phyloP scores from a whole-genome alignment of 1,140 invertebrate genomes.

The Drosophila albomicans region DNA sequence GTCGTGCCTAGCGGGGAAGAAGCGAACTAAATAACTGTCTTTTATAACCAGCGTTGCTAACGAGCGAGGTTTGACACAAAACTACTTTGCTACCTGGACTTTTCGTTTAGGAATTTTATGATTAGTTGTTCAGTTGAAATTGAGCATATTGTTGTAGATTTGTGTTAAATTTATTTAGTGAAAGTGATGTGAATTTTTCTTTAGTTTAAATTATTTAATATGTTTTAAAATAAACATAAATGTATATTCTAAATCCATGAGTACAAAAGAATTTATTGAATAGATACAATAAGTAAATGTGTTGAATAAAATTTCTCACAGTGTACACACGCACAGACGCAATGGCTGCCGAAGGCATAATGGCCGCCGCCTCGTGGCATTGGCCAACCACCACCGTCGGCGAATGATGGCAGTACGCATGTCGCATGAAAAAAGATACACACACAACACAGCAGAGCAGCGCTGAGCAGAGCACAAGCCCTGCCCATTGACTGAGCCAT shows the following conservation, averaged over 20 bases:
- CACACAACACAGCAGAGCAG: conserved; percentile 8
- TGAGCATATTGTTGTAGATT: no score
- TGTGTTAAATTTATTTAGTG: no score
- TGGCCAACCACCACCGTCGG: conserved; percentile 55
- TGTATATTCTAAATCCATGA: no score
- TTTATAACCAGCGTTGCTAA: background rate
- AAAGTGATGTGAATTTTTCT: no score
- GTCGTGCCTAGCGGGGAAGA: conserved; percentile 52
- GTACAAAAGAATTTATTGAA: no score
- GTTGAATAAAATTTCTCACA: conserved; percentile 25
- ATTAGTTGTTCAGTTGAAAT: no score
- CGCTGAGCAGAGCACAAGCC: conserved; percentile 17
- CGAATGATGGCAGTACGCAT: conserved; percentile 60
- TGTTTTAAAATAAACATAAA: no score
- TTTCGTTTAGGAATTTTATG: background rate
- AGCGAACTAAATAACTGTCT: conserved; percentile 51
- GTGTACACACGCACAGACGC: conserved; percentile 42
- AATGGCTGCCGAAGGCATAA: conserved; percentile 51
- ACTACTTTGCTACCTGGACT: background rate
- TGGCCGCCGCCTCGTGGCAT: conserved; percentile 64
- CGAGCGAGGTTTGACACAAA: background rate
- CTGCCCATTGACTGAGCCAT: conserved; percentile 12
- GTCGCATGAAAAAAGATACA: conserved; percentile 49
- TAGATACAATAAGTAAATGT: background rate
- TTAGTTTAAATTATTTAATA: no score